Percentiles rank a stretch among this genome's conserved stretches.
These are phyloP conservation scores for Pectinophora gossypiella DNA, from an alignment of 1,140 invertebrate species.

Conservation along the genomic window DNA sequence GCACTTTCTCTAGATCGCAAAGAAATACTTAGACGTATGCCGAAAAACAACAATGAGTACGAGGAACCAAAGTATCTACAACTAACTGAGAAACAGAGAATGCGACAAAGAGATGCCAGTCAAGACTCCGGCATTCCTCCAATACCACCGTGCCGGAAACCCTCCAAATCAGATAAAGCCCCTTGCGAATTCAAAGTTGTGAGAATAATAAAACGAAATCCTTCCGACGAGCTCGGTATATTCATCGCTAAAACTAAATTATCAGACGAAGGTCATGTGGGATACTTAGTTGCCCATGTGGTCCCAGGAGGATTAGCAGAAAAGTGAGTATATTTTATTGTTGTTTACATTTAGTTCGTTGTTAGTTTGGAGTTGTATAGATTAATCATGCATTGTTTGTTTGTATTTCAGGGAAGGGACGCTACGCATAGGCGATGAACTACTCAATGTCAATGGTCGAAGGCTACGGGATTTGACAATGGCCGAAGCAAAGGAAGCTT, in stretches of 20 bases:
- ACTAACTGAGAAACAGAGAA: slow-evolving; percentile 66
- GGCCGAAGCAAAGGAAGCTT: slow-evolving; percentile 83
- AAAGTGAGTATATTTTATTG: slow-evolving; percentile 76
- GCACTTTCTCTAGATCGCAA: slow-evolving; percentile 73
- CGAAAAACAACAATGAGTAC: slow-evolving; percentile 51
- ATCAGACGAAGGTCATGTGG: slow-evolving; percentile 80
- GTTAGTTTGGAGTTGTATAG: background rate
- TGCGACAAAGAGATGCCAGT: slow-evolving; percentile 60
- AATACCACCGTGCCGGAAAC: slow-evolving; percentile 69
- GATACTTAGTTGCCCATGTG: slow-evolving; percentile 90
- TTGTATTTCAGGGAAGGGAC: slow-evolving; percentile 81
- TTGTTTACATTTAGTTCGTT: background rate
- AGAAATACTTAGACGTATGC: slow-evolving; percentile 72
- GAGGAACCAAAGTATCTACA: slow-evolving; percentile 62
- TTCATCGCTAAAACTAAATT: slow-evolving; percentile 87
- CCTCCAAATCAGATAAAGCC: slow-evolving; percentile 60
- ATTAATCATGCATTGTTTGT: slow-evolving; percentile 4
- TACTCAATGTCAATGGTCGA: slow-evolving; percentile 89
- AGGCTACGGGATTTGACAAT: slow-evolving; percentile 84
- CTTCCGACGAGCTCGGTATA: slow-evolving; percentile 86
- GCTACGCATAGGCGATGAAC: slow-evolving; percentile 86
- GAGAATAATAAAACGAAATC: slow-evolving; percentile 79
- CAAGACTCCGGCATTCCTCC: slow-evolving; percentile 62
- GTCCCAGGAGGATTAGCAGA: slow-evolving; percentile 86
- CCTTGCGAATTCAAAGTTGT: slow-evolving; percentile 78